Conservation (phyloP, 1,140 invertebrate species). For the Acromyrmex charruanus region DNA sequence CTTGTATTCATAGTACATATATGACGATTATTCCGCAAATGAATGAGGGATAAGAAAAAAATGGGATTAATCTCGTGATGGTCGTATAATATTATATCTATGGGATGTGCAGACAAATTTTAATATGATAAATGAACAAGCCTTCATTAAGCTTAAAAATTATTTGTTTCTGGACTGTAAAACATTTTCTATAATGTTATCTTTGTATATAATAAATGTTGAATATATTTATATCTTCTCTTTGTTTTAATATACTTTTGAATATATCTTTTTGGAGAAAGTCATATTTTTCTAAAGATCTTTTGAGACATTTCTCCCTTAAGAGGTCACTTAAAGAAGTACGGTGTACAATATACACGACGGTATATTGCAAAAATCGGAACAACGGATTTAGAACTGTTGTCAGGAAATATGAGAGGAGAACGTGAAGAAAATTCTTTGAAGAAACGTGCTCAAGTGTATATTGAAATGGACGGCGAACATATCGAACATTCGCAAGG, state of each 20-base stretch:
- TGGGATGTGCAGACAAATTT: neutral
- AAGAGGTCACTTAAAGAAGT: slow-evolving; percentile 15
- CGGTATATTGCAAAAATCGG: neutral
- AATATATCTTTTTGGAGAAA: neutral
- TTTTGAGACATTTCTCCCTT: neutral
- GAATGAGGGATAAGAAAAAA: neutral
- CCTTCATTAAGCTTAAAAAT: neutral
- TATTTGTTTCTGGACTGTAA: neutral
- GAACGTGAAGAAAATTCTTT: slow-evolving; percentile 31
- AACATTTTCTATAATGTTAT: neutral
- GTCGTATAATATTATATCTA: neutral
- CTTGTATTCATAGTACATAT: neutral
- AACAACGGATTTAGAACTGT: neutral
- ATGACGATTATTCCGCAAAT: slow-evolving; percentile 2
- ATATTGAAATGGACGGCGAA: slow-evolving; percentile 31
- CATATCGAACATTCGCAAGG: neutral
- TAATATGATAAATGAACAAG: neutral
- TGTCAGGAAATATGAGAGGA: slow-evolving; percentile 26
- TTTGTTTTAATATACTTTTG: neutral
- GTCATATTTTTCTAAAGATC: neutral
- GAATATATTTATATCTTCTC: neutral
- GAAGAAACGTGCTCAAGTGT: slow-evolving; percentile 52
- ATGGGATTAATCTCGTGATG: neutral
- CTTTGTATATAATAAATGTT: neutral
- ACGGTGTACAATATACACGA: neutral